Conservation (phyloP, 2,888 invertebrate genomes). For the Lasioglossum malachurum region DNA sequence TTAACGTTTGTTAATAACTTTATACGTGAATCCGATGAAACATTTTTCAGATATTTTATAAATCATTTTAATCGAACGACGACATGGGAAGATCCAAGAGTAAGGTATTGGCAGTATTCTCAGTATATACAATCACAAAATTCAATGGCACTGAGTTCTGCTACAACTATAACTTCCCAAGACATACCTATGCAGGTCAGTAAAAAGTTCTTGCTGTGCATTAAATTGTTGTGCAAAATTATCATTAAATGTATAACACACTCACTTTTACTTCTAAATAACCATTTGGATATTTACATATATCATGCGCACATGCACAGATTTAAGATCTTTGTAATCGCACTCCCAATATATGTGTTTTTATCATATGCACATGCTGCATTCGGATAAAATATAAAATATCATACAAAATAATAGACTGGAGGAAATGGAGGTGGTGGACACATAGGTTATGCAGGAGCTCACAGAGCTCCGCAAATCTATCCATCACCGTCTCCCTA, state of each 20-base stretch:
- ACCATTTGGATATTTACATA: constrained; percentile 23
- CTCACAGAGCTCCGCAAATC: constrained; percentile 83
- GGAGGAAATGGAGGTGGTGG: constrained; percentile 81
- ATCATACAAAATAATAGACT: constrained; percentile 76
- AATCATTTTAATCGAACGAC: constrained; percentile 91
- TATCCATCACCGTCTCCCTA: constrained; percentile 84
- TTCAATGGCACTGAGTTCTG: constrained; percentile 82
- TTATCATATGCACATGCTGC: constrained; percentile 80
- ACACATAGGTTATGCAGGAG: constrained; percentile 82
- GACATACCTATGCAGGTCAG: constrained; percentile 89
- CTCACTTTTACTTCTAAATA: background rate
- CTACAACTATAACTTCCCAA: constrained; percentile 85
- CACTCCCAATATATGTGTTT: constrained; percentile 54
- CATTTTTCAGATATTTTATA: constrained; percentile 89
- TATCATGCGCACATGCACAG: constrained; percentile 40
- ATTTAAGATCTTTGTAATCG: constrained; percentile 35
- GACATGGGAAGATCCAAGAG: constrained; percentile 92
- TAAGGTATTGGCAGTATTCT: constrained; percentile 86
- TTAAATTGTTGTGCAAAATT: constrained; percentile 23
- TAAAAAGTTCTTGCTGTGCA: constrained; percentile 48
- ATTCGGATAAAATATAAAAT: constrained; percentile 78
- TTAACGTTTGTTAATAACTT: background rate
- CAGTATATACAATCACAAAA: constrained; percentile 81
- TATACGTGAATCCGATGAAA: constrained; percentile 1
- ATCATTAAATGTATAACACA: constrained; percentile 16